Conservation (phyloP, 1,140 invertebrate genomes). For the Leptopilina clavipes region DNA sequence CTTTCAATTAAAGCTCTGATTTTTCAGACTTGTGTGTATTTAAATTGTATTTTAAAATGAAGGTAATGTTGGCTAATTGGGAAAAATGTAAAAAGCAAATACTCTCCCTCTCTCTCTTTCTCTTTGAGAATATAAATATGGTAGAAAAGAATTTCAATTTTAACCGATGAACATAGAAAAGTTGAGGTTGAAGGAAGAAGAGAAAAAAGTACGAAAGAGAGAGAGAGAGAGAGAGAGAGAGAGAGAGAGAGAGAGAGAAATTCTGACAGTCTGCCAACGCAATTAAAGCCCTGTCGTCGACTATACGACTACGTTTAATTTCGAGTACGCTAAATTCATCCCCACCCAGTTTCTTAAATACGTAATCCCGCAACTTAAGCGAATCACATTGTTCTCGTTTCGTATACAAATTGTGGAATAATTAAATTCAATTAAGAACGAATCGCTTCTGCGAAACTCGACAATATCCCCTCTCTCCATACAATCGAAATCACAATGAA, state of each 20-base stretch:
- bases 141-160: slow-evolving; percentile 25
- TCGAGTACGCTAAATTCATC: slow-evolving; percentile 23
- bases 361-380: slow-evolving; percentile 30
- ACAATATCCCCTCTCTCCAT: not conserved
- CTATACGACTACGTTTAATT: slow-evolving; percentile 22
- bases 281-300: slow-evolving; percentile 29
- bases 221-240: not conserved
- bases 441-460: slow-evolving; percentile 5
- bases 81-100: not conserved
- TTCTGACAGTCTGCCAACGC: slow-evolving; percentile 25
- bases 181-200: not conserved
- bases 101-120: not conserved
- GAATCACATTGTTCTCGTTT: slow-evolving; percentile 22
- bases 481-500: slow-evolving; percentile 29
- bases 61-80: slow-evolving; percentile 8
- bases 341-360: slow-evolving; percentile 26
- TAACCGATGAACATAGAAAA: slow-evolving; percentile 3
- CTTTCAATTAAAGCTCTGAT: not conserved
- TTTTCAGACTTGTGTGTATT: slow-evolving; percentile 3
- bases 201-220: not conserved
- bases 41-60: slow-evolving; percentile 1
- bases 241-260: not conserved
- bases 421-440: slow-evolving; percentile 33
- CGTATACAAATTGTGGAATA: slow-evolving; percentile 27
- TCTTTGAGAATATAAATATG: slow-evolving; percentile 13